Evolutionary conservation across 2,888 invertebrate species (phyloP).

Genomic region (Notodonta dromedarius): DNA sequence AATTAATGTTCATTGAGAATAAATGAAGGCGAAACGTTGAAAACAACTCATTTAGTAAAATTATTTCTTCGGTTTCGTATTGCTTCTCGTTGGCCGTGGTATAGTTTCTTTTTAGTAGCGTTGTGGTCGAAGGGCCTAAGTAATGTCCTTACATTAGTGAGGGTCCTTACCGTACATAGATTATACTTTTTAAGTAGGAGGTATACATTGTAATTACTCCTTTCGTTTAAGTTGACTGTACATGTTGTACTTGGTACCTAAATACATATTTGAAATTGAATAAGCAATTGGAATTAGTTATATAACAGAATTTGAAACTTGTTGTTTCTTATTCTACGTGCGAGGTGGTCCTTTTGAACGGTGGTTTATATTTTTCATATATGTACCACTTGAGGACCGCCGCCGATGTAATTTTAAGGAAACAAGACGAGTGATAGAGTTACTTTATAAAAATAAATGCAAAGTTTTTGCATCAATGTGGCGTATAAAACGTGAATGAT

Average conservation of each 20-base stretch:
- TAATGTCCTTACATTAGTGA: too few relatives aligned
- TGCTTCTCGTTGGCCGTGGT: too few relatives aligned
- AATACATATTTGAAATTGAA: not conserved
- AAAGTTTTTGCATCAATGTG: slow-evolving; percentile 7
- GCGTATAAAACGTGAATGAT: not conserved
- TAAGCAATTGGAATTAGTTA: not conserved
- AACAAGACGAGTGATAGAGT: not conserved
- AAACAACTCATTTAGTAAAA: too few relatives aligned
- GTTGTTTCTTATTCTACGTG: not conserved
- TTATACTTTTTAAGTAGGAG: too few relatives aligned
- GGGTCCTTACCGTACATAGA: too few relatives aligned
- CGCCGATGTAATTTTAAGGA: not conserved
- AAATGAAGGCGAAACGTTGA: too few relatives aligned
- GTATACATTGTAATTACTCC: too few relatives aligned
- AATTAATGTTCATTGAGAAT: too few relatives aligned
- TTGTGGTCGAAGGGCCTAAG: too few relatives aligned
- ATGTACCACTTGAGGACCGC: not conserved
- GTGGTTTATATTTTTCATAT: not conserved
- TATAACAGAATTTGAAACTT: not conserved
- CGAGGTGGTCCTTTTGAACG: not conserved
- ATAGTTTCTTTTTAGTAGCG: too few relatives aligned
- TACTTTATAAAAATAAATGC: slow-evolving; percentile 1
- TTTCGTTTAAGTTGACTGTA: too few relatives aligned
- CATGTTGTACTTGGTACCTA: not conserved
- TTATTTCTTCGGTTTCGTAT: too few relatives aligned